Conservation (phyloP, 1,140 invertebrate genomes). For the Drusus annulatus region DNA sequence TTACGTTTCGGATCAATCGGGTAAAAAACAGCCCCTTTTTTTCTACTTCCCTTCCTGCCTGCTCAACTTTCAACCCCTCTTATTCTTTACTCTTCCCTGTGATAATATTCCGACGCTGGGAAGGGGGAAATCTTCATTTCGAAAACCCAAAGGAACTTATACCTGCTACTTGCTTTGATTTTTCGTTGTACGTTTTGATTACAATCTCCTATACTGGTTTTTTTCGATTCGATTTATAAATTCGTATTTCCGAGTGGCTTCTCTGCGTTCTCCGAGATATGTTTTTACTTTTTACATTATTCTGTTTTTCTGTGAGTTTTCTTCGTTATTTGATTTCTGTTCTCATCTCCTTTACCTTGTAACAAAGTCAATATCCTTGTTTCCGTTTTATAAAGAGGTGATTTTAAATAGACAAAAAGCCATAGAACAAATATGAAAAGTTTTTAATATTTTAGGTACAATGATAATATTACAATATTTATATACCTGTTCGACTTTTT, state of each 20-base stretch:
- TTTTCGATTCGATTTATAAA: conserved; percentile 4
- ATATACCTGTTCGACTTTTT: no score
- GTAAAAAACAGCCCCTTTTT: conserved; percentile 2
- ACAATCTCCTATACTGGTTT: not conserved
- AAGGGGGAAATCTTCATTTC: not conserved
- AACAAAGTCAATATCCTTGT: no score
- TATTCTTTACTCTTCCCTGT: not conserved
- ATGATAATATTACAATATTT: no score
- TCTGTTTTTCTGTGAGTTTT: no score
- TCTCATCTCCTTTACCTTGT: no score
- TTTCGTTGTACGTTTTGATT: not conserved
- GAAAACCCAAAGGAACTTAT: not conserved
- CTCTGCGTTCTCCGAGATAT: no score
- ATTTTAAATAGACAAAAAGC: no score
- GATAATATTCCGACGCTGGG: not conserved
- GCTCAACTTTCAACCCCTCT: not conserved
- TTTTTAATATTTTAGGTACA: no score
- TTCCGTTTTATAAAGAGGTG: no score
- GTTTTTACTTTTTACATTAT: no score
- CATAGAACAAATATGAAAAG: no score
- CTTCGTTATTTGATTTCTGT: no score
- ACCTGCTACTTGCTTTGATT: not conserved
- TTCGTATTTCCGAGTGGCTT: not conserved
- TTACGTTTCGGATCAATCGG: conserved; percentile 16
- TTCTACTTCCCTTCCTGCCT: conserved; percentile 16